Percentiles rank a stretch among this genome's conserved stretches.
Conservation (phyloP, 2,888 invertebrate genomes). For the Xestoiulus laeticollis region DNA sequence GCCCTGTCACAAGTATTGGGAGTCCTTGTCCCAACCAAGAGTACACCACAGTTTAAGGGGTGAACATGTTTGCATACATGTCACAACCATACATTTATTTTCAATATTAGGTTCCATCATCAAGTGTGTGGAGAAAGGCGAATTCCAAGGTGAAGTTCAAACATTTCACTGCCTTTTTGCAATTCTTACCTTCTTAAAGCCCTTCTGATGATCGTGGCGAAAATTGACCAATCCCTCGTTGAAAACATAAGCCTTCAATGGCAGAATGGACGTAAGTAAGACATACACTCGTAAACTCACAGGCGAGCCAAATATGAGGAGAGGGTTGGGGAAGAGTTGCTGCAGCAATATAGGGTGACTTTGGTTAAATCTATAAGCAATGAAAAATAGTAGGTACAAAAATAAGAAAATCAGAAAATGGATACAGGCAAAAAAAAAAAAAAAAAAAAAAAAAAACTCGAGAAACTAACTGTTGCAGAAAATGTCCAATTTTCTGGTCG, state of each 20-base stretch:
- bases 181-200: constrained; percentile 59
- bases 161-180: no score
- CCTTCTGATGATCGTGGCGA: constrained; percentile 59
- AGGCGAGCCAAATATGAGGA: constrained; percentile 60
- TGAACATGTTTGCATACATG: no score
- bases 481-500: constrained; percentile 45
- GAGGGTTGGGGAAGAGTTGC: constrained; percentile 59
- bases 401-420: neutral
- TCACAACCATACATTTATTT: no score
- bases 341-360: constrained; percentile 57
- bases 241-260: constrained; percentile 63
- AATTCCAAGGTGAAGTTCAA: no score
- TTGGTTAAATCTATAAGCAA: constrained; percentile 40
- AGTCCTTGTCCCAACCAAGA: no score
- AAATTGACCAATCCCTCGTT: constrained; percentile 62
- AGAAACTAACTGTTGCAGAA: constrained; percentile 44
- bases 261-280: constrained; percentile 62
- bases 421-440: no score
- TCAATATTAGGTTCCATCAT: no score
- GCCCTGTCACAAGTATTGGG: no score
- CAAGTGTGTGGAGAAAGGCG: no score
- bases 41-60: no score
- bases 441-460: no score
- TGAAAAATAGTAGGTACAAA: neutral
- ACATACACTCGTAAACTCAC: constrained; percentile 62